Evolutionary conservation across 2,797 vertebrate genomes (phyloP), one percentile per base, ranked within the genome.

Genomic region (Selene dorsalis): DNA sequence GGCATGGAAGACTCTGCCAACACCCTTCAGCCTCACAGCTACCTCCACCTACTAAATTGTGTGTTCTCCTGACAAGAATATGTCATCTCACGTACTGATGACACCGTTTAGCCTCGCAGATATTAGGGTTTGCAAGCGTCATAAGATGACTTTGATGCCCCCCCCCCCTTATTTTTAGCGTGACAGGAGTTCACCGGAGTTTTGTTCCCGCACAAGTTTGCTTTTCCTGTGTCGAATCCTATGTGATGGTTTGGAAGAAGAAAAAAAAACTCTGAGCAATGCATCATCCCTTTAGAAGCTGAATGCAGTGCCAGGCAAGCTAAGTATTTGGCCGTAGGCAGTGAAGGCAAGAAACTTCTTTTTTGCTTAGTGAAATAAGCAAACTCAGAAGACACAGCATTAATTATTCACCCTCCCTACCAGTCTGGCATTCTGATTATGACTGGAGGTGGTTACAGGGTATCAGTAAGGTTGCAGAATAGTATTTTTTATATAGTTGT

Each of bases 391-490:
- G 85, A 93, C 79, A 83, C 64, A 86, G 80, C 87, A 92, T 93
- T 90, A 93, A 93, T 94, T 92, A 93, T 93, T 93, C 87, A 93
- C 81, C 85, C 75, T 77, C 56, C 65, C 79, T 89, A 74, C 82
- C 74, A 84, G 79, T 75, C 84, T 88, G 84, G 90, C 87, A 86
- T 84, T 91, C 82, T 89, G 90, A 92, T 93, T 90, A 90, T 90
- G 87, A 86, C 91, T 90, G 74, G 88, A 87, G 89, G 88, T 89
- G 87, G 79, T 90, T 90, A 43, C 79, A 80, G 71, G 60, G 77
- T 87, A 84, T 90, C 86, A 81, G 84, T 80, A 75, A 78, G 84
- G 85, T 81, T 91, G 88, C 88, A 91, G 84, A 87, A 26, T 69
- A 59, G 67, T 69, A 69, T 47, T 69, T 35, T 8, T 58, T 59